Conservation (phyloP, 2,888 invertebrate genomes). For the Drosophila aldrichi region DNA sequence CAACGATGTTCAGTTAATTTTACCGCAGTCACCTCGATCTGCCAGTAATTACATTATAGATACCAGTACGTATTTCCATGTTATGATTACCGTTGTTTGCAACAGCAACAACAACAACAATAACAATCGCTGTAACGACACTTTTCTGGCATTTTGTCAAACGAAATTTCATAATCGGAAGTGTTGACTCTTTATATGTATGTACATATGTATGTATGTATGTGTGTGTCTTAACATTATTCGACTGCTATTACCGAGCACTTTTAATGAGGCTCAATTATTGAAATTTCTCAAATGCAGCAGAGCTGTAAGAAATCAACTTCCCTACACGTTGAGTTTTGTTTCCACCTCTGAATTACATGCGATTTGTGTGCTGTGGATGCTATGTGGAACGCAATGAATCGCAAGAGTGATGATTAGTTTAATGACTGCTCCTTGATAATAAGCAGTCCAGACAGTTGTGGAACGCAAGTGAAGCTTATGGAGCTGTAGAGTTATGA, state of each 20-base stretch:
- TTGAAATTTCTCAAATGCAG: slow-evolving; percentile 78
- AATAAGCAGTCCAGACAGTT: not conserved
- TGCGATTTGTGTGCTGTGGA: slow-evolving; percentile 6
- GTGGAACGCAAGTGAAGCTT: not conserved
- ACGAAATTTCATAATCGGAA: slow-evolving; percentile 76
- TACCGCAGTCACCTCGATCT: slow-evolving; percentile 73
- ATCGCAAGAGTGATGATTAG: not conserved
- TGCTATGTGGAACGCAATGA: not conserved
- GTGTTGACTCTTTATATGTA: slow-evolving; percentile 55
- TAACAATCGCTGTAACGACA: slow-evolving; percentile 39
- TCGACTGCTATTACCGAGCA: slow-evolving; percentile 53
- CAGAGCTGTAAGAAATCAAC: slow-evolving; percentile 53
- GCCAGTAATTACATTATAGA: slow-evolving; percentile 76
- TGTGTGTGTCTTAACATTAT: slow-evolving; percentile 20
- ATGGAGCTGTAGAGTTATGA: not conserved
- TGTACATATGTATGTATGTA: slow-evolving; percentile 5
- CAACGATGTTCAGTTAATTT: slow-evolving; percentile 66
- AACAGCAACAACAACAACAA: slow-evolving; percentile 28
- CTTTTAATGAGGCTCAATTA: slow-evolving; percentile 75
- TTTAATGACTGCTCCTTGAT: not conserved
- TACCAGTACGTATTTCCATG: slow-evolving; percentile 68
- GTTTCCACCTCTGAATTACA: slow-evolving; percentile 15
- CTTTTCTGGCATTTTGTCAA: slow-evolving; percentile 69
- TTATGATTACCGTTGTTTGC: slow-evolving; percentile 68
- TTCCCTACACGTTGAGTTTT: slow-evolving; percentile 41